Evolutionary conservation across 2,888 invertebrate species (phyloP), one percentile per base, ranked within the genome.

Genomic region (Cotesia congregata): DNA sequence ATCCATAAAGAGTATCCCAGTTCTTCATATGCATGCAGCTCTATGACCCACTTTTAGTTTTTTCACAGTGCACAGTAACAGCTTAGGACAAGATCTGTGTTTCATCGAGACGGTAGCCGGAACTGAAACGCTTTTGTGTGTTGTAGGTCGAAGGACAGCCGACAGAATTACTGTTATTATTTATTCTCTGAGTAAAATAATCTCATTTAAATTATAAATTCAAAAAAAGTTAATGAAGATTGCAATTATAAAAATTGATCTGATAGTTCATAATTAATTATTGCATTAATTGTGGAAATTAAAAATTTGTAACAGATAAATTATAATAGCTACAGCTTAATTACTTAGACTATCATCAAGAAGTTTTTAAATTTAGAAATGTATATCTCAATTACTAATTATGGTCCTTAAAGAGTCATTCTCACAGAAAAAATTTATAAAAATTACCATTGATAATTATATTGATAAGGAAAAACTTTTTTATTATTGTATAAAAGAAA

Each of bases 101-200:
- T 76, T 80, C 78, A 77, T 79, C 77, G 78, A 78, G 80, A 77
- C 79, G 79, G 77, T 82, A 83, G 78, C 84, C 83, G 85, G 85
- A 86, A 85, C 83, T 82, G 82, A 84, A 83, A 80, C 80, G 80
- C 82, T 83, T 83, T 83, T 83, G 81, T 84, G 80, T 77, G 77
- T 76, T 69, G 78, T 81, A 82, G 82, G 81, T 82, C 85, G 82
- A 84, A 85, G 85, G 84, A 85, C 84, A 83, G 80, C 82, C 84
- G 83, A 85, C 82, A 82, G 83, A 85, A 85, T 85, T 83, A 85
- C 79, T 71, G 77, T 79, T 78, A 80, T 80, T 78, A 79, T 79
- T 75, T 6, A 1, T 60, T n/a, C 30, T 30, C 30, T 30, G 3
- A 30, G 30, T 30, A 30, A 30, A 30, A 30, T 30, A 30, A 30